These are phyloP conservation scores for Amniataba percoides DNA, from an alignment of 2,797 vertebrate species.

Conservation along the genomic window DNA sequence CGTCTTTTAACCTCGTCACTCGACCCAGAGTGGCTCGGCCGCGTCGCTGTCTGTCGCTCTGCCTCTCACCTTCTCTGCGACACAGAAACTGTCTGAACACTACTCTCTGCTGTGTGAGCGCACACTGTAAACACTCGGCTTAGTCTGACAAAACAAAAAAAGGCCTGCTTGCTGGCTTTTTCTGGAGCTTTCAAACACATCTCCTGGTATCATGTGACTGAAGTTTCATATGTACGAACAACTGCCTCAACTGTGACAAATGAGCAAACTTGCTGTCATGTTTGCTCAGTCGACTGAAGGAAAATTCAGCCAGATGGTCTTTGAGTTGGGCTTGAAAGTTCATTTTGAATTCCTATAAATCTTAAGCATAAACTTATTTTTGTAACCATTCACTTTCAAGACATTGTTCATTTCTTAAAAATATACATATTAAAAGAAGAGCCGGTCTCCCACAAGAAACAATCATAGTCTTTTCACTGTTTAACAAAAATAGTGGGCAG, in stretches of 20 bases:
- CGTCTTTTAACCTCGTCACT: conserved; percentile 48
- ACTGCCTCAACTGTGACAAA: too few species aligned
- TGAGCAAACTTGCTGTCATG: not conserved
- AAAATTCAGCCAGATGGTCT: not conserved
- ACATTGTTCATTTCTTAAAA: not conserved
- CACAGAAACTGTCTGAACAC: conserved; percentile 43
- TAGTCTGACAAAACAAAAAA: not conserved
- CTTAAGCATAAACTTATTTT: not conserved
- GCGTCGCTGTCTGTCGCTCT: conserved; percentile 45
- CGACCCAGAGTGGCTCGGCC: conserved; percentile 18
- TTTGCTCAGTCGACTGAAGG: not conserved
- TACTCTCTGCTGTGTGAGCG: conserved; percentile 20
- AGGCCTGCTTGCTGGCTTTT: not conserved
- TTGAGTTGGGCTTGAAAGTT: not conserved
- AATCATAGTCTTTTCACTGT: not conserved
- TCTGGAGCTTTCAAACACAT: too few species aligned
- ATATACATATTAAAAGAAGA: too few species aligned
- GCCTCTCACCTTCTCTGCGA: conserved; percentile 44
- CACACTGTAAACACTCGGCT: conserved; percentile 16
- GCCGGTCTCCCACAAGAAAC: not conserved
- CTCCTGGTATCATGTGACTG: too few species aligned
- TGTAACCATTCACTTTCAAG: not conserved
- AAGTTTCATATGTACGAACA: too few species aligned
- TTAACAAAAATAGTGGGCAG: not conserved
- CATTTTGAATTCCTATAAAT: too few species aligned